These are phyloP conservation scores for Malurus melanocephalus DNA, from an alignment of 2,113 vertebrate species.

Conservation along the genomic window DNA sequence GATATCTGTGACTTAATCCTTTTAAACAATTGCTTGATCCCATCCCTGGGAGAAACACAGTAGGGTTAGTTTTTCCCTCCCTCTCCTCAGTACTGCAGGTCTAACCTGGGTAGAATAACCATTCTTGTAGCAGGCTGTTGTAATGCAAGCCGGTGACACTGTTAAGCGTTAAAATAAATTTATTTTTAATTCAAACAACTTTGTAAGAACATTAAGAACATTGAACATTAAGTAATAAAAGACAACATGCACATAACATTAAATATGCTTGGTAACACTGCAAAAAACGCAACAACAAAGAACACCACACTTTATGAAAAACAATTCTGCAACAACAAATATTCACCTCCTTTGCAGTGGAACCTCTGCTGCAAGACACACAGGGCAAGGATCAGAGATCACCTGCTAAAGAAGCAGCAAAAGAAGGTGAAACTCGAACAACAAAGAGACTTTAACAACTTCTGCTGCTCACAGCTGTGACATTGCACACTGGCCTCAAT, in stretches of 20 bases:
- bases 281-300: not conserved
- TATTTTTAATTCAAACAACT: slow-evolving; percentile 27
- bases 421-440: not conserved
- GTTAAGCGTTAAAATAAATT: slow-evolving; percentile 37
- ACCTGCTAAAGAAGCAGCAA: not conserved
- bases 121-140: not conserved
- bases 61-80: not conserved
- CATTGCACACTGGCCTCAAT: not conserved
- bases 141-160: not conserved
- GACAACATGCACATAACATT: not conserved
- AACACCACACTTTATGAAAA: not conserved
- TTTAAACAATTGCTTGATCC: not conserved
- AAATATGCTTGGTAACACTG: not conserved
- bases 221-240: not conserved
- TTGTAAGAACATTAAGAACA: not conserved
- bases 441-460: not conserved
- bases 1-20: not conserved
- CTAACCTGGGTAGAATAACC: not conserved
- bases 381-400: not conserved
- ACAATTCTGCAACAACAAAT: not conserved
- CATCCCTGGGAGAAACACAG: not conserved
- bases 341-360: not conserved
- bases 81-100: not conserved
- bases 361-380: not conserved
- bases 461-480: not conserved